phyloP scores from a whole-genome alignment of 2,888 invertebrate species.

The Tigriopus californicus region DNA sequence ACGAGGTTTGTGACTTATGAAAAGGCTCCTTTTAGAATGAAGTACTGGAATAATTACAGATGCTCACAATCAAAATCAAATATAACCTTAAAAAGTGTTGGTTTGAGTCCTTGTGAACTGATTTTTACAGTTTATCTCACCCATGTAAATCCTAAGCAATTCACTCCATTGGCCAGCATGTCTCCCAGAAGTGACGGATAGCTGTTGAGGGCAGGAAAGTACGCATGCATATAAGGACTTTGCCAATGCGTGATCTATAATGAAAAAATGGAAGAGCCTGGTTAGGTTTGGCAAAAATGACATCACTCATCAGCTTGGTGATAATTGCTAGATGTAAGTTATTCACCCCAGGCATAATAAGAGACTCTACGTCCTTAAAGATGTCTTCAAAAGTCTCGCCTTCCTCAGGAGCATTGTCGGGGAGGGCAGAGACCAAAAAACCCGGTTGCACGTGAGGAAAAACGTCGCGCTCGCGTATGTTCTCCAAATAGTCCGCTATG shows the following conservation, averaged over 20 bases:
- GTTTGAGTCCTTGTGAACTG: no score
- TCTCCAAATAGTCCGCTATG: constrained; percentile 87
- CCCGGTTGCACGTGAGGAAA: constrained; percentile 89
- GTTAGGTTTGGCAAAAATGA: no score
- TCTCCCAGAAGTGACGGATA: constrained; percentile 86
- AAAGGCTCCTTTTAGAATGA: no score
- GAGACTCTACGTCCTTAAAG: constrained; percentile 72
- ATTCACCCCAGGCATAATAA: constrained; percentile 93
- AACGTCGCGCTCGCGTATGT: constrained; percentile 68
- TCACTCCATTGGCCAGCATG: constrained; percentile 85
- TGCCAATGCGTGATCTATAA: no score
- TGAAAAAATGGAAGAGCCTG: neutral
- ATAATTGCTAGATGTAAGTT: constrained; percentile 23
- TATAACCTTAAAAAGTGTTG: no score
- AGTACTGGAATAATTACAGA: no score
- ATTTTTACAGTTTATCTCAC: constrained; percentile 41
- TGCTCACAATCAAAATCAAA: no score
- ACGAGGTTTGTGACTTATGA: no score
- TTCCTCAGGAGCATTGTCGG: constrained; percentile 61
- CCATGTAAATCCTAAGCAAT: constrained; percentile 91
- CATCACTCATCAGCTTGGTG: no score
- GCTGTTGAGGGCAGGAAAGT: constrained; percentile 85
- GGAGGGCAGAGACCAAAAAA: constrained; percentile 67
- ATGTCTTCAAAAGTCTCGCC: constrained; percentile 83
- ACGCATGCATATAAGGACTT: constrained; percentile 94